Evolutionary conservation across 2,113 vertebrate genomes (phyloP).

Genomic region (Mastomys coucha): DNA sequence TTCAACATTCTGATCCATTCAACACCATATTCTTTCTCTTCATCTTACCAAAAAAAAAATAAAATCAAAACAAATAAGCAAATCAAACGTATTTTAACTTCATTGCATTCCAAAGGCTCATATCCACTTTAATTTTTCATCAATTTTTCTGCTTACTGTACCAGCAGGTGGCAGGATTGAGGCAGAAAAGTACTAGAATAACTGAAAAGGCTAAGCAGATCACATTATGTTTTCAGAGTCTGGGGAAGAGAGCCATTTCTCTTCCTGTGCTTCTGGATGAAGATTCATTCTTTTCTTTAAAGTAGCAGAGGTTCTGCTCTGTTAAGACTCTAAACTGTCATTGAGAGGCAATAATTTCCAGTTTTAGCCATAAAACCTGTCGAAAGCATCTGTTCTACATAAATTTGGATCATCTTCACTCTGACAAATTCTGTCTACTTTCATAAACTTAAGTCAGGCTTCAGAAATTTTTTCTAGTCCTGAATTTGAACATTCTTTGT

Average conservation of each 20-base stretch:
- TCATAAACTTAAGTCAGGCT: background rate
- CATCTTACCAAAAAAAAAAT: background rate
- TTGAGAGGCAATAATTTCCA: conserved; percentile 38
- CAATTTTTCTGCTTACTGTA: background rate
- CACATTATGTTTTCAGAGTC: background rate
- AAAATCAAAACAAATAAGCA: background rate
- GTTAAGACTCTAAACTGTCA: conserved; percentile 36
- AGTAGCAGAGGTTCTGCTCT: conserved; percentile 8
- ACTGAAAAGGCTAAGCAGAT: background rate
- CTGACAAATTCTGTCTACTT: conserved; percentile 8
- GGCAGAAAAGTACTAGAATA: conserved; percentile 42
- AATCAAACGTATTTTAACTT: too few species aligned
- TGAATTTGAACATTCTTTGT: background rate
- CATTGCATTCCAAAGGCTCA: background rate
- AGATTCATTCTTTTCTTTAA: conserved; percentile 30
- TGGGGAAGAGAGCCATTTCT: conserved; percentile 29
- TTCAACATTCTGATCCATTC: too few species aligned
- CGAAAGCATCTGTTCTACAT: conserved; percentile 22
- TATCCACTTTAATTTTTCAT: background rate
- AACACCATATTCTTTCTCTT: background rate
- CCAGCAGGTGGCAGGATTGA: conserved; percentile 80
- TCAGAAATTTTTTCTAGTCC: background rate
- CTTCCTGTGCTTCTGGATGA: background rate
- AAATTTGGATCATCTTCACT: conserved; percentile 46
- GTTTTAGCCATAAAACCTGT: background rate